Percentiles rank a stretch among this genome's conserved stretches.
phyloP scores from a whole-genome alignment of 1,140 invertebrate species.

The Charaxes varanes region DNA sequence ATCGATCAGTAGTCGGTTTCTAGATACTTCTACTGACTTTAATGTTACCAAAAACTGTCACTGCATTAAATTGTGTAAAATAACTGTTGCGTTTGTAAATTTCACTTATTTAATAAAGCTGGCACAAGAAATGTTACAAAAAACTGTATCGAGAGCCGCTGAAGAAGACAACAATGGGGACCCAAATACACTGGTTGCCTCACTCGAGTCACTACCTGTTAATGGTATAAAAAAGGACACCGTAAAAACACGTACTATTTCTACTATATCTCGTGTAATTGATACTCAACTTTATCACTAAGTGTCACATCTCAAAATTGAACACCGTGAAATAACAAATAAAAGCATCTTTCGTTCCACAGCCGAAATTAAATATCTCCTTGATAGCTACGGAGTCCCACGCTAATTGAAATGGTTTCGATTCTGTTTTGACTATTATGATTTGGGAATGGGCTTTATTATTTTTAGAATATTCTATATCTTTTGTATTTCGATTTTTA shows the following conservation, averaged over 20 bases:
- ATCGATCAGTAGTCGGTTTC: too few relatives aligned
- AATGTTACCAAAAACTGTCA: too few relatives aligned
- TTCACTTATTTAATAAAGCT: too few relatives aligned
- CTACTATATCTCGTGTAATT: not conserved
- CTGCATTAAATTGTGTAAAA: too few relatives aligned
- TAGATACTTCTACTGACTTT: too few relatives aligned
- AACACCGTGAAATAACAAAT: not conserved
- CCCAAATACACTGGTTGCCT: constrained; percentile 21
- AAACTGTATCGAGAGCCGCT: too few relatives aligned
- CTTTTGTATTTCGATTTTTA: not conserved
- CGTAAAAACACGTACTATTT: constrained; percentile 18
- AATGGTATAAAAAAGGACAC: constrained; percentile 26
- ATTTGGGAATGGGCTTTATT: constrained; percentile 4
- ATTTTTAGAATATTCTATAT: constrained; percentile 5
- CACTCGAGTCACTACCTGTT: constrained; percentile 29
- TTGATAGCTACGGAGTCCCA: constrained; percentile 17
- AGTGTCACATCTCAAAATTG: not conserved
- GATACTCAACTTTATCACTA: constrained; percentile 4
- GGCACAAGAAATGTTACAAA: too few relatives aligned
- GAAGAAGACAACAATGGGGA: constrained; percentile 7
- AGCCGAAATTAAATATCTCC: constrained; percentile 20
- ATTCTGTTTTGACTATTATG: constrained; percentile 16
- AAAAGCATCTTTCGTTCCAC: constrained; percentile 16
- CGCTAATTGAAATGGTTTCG: constrained; percentile 24
- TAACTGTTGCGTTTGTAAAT: too few relatives aligned